Evolutionary conservation across 2,797 vertebrate genomes (phyloP), one percentile per base, ranked within the genome.

Genomic region (Falco rusticolus): DNA sequence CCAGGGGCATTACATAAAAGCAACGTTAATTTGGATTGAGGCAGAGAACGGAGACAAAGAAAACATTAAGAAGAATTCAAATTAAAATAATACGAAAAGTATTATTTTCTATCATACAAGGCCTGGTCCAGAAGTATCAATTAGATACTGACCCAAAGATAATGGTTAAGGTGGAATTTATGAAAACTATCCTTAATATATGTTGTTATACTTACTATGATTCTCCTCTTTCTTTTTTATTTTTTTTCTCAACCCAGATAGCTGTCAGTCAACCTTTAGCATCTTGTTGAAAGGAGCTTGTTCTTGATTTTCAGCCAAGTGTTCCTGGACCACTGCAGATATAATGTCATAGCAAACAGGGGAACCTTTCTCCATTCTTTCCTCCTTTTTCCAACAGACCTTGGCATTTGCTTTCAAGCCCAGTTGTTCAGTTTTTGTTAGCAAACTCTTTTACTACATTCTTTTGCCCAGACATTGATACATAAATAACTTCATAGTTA

Each of bases 1-100:
- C 90, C 86, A 94, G 79, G 61, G 69, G 68, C 76, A 34, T 80
- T 94, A 63, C 60, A 63, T 96, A 63, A 96, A 94, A 96, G 61
- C 50, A 85, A 71, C 94, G 78, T 65, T 89, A 83, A 80, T 92
- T 89, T 95, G 37, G 65, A 89, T 89, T 89, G 84, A 94, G 78
- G 75, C 61, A 86, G 64, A 89, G 69, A 95, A 92, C 11, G 15
- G 47, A 96, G 87, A 75, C 88, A 87, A 93, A 81, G 71, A 85
- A 87, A 95, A 93, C 59, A 91, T 81, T 89, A 80, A 63, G 41
- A 93, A 78, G n/a, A 87, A 87, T 90, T 90, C 37, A 68, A 57
- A 72, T 93, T 18, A 95, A 96, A 93, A 84, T 69, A 0, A 59
- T 70, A 74, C 13, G 0, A 60, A 77, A 89, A 80, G 56, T 93